Base-by-base conservation (phyloP, 2,888 invertebrate genomes). In the Bruchidius siliquastri region DNA sequence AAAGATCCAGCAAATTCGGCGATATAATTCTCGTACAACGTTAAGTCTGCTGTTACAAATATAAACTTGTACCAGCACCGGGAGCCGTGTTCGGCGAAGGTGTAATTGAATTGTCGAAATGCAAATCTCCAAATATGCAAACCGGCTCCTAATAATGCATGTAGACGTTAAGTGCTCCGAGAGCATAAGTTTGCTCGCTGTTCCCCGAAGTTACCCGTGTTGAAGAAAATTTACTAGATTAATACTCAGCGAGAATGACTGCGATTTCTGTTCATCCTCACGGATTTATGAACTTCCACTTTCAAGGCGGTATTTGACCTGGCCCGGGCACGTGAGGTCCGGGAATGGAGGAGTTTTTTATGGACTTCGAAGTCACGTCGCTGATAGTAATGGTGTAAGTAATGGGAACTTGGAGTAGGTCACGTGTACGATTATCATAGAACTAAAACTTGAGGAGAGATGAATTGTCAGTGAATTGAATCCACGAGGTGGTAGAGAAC, bases 121-220 rank as follows among this genome's bases (percentile, higher is more conserved):
- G 70, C 70, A 68, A 73, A 70, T 70, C 22, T 30, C 20, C 67
- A 68, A 67, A 22, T 68, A 68, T 67, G 70, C 68, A 49, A 69
- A 72, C 69, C 32, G 71, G 68, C 70, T 70, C 20, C 70, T 67
- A 32, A 73, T 73, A 30, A 68, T 72, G 67, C 73, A 71, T 70
- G 70, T 71, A 22, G 70, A 73, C 67, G 67, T 70, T 22, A 30
- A 22, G 21, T 26, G 69, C 21, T 22, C 22, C 30, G 22, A 69
- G 30, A 69, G 72, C 49, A 21, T 20, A 22, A 69, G 72, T 72
- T 66, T 49, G 49, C 49, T 49, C 49, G 49, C 49, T 49, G 49
- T 49, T 49, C 49, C 49, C 49, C 49, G 49, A 49, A 49, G 13
- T 49, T 49, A 49, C 49, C 49, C 49, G 49, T 49, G 49, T 49